Percentiles rank a stretch among this genome's conserved stretches.
Conservation (phyloP, 2,888 invertebrate species). For the Calliphora vomitoria region DNA sequence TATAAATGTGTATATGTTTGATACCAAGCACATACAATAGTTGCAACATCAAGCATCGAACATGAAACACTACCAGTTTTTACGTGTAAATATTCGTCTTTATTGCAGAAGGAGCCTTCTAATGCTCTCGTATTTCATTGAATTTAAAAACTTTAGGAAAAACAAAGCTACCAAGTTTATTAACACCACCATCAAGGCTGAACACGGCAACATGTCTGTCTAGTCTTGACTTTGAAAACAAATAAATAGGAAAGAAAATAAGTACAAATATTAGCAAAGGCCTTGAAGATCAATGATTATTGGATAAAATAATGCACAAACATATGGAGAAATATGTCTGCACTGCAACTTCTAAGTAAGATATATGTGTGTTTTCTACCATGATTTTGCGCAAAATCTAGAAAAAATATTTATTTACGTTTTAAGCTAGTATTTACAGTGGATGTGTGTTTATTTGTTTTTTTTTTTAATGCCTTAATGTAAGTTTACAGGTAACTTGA, state of each 20-base stretch:
- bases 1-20: too few species aligned
- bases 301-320: slow-evolving; percentile 31
- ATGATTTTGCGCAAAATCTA: slow-evolving; percentile 52
- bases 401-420: slow-evolving; percentile 3
- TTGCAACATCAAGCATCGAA: too few species aligned
- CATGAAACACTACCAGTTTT: too few species aligned
- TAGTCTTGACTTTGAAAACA: slow-evolving; percentile 6
- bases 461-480: slow-evolving; percentile 27
- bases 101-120: not conserved
- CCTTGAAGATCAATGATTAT: slow-evolving; percentile 57
- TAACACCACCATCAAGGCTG: slow-evolving; percentile 17
- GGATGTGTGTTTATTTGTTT: slow-evolving; percentile 6
- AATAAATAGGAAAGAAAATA: slow-evolving; percentile 14
- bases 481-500: not conserved
- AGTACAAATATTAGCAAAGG: slow-evolving; percentile 43
- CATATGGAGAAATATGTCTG: not conserved
- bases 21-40: too few species aligned
- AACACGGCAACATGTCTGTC: not conserved
- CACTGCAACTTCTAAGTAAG: not conserved
- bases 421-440: not conserved
- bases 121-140: not conserved
- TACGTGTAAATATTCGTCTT: too few species aligned
- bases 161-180: slow-evolving; percentile 27
- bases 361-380: not conserved
- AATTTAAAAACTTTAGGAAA: slow-evolving; percentile 3